These are phyloP conservation scores for Cyclargus thomasi DNA, from an alignment of 1,140 invertebrate genomes.

Conservation along the genomic window DNA sequence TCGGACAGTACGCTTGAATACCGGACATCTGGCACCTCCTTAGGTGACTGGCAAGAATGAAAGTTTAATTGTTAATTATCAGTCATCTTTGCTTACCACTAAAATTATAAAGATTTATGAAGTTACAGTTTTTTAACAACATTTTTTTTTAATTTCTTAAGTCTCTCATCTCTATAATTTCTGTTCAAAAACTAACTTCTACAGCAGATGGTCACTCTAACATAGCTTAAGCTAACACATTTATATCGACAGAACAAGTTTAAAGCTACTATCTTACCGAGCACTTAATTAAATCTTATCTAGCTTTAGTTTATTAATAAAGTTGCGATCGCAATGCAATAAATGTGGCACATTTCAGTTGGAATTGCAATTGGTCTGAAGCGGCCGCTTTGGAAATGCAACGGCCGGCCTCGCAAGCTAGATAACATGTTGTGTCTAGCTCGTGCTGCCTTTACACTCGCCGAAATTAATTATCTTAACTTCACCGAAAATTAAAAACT, in stretches of 20 bases:
- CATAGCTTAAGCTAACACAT: background rate
- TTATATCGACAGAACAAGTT: background rate
- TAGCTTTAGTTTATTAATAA: background rate
- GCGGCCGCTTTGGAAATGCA: constrained; percentile 32
- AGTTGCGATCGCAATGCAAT: constrained; percentile 5
- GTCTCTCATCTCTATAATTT: too few relatives aligned
- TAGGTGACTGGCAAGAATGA: too few relatives aligned
- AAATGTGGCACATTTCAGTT: constrained; percentile 22
- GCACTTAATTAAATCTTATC: background rate
- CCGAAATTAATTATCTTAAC: background rate
- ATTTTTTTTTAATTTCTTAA: too few relatives aligned
- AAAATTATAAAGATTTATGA: too few relatives aligned
- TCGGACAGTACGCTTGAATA: too few relatives aligned
- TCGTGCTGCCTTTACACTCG: constrained; percentile 15
- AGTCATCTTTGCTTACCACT: background rate
- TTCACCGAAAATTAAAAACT: too few relatives aligned
- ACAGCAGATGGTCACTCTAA: background rate
- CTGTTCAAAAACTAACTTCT: background rate
- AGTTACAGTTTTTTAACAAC: too few relatives aligned
- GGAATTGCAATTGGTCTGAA: constrained; percentile 34
- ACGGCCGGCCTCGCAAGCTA: constrained; percentile 38
- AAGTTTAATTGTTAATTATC: too few relatives aligned
- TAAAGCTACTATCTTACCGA: background rate
- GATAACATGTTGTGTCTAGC: constrained; percentile 49
- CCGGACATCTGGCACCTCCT: too few relatives aligned